Conservation (phyloP, 2,113 vertebrate genomes). For the Phrynocephalus versicolor region DNA sequence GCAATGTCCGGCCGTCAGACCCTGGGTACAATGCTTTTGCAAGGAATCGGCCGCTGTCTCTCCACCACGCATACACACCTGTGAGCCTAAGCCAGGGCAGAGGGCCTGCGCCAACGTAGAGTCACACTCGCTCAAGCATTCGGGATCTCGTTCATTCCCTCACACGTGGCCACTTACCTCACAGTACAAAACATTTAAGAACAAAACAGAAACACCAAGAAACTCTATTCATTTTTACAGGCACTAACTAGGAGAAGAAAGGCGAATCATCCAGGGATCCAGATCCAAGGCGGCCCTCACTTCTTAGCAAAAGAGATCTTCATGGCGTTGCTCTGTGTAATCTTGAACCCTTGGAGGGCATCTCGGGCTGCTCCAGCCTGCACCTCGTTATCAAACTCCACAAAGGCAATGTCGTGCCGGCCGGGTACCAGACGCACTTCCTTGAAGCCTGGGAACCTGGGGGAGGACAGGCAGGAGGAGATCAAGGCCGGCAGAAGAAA, state of each 20-base stretch:
- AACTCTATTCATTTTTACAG: neutral
- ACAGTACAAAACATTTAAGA: neutral
- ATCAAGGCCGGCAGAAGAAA: neutral
- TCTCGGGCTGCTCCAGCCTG: constrained; percentile 89
- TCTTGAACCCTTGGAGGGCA: constrained; percentile 90
- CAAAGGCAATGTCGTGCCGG: constrained; percentile 92
- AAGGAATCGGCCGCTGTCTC: constrained; percentile 13
- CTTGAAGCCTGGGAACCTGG: constrained; percentile 93
- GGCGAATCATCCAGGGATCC: neutral
- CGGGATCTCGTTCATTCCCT: too few relatives aligned
- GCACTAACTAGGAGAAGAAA: constrained; percentile 1
- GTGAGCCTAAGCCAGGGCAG: neutral
- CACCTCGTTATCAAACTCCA: constrained; percentile 94
- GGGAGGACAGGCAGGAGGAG: fast-evolving
- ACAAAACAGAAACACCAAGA: neutral
- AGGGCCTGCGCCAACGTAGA: neutral
- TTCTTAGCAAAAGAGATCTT: constrained; percentile 97
- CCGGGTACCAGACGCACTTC: constrained; percentile 91
- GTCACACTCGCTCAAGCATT: neutral
- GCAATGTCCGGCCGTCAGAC: constrained; percentile 88
- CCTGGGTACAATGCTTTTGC: constrained; percentile 91
- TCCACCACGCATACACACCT: neutral
- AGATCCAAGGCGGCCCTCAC: constrained; percentile 53
- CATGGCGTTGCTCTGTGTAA: constrained; percentile 91
- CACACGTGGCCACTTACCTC: neutral